Evolutionary conservation across 2,888 invertebrate species (phyloP).

Genomic region (Cylindroiulus punctatus): DNA sequence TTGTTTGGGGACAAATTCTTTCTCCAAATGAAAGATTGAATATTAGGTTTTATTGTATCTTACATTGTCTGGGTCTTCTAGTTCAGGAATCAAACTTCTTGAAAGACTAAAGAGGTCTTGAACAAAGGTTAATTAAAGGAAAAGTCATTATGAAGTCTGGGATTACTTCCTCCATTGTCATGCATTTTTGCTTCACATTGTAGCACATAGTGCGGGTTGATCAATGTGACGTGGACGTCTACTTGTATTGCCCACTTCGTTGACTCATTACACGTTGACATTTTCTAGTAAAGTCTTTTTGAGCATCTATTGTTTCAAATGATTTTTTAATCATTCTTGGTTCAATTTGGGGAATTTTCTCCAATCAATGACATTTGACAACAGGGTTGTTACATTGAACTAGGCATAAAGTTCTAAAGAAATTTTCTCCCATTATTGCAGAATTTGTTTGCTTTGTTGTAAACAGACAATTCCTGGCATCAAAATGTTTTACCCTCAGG

Average conservation of each 20-base stretch:
- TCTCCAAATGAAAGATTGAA: background rate
- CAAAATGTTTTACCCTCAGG: background rate
- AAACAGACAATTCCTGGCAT: background rate
- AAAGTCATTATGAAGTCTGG: background rate
- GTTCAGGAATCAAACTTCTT: background rate
- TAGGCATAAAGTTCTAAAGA: background rate
- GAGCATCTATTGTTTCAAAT: background rate
- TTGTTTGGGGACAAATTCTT: background rate
- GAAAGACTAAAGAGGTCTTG: background rate
- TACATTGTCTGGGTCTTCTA: background rate
- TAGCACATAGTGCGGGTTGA: background rate
- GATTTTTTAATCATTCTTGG: background rate
- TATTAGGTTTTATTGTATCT: background rate
- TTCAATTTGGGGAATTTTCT: background rate
- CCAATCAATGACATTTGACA: background rate
- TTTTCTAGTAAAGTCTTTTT: conserved; percentile 49
- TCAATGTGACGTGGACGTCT: background rate
- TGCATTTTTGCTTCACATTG: conserved; percentile 13
- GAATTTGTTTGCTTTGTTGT: background rate
- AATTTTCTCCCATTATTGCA: background rate
- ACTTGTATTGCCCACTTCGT: background rate
- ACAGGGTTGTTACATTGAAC: background rate
- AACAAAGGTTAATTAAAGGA: background rate
- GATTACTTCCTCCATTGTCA: background rate
- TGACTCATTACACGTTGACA: conserved; percentile 8